phyloP scores from a whole-genome alignment of 1,140 invertebrate species.

The Acyrthosiphon pisum region DNA sequence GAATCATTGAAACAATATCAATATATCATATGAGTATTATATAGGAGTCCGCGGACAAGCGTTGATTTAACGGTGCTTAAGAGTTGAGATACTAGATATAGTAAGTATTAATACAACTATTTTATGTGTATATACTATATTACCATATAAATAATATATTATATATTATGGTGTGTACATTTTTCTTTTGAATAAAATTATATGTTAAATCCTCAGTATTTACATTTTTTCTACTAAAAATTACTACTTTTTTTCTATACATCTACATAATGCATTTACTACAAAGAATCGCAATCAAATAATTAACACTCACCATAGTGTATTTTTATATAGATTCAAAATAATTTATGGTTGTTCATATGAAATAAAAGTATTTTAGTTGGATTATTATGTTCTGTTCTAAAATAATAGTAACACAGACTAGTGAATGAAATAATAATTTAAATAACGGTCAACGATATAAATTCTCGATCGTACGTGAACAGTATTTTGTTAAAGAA shows the following conservation, averaged over 20 bases:
- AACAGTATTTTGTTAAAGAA: conserved; percentile 1
- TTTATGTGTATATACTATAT: too few species aligned
- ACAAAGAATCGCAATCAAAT: background rate
- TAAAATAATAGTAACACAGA: background rate
- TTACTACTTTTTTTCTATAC: background rate
- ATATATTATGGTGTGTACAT: background rate
- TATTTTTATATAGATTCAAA: background rate
- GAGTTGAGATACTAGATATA: too few species aligned
- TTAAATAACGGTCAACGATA: background rate
- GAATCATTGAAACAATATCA: too few species aligned
- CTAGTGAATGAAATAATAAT: background rate
- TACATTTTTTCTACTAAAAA: background rate
- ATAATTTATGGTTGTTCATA: background rate
- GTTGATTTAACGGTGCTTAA: too few species aligned
- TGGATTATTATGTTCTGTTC: background rate
- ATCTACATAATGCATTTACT: background rate
- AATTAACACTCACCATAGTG: background rate
- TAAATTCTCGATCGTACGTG: background rate
- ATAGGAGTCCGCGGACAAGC: too few species aligned
- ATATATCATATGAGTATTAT: too few species aligned
- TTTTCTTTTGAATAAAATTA: background rate
- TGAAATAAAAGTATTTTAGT: background rate
- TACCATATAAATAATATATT: too few species aligned
- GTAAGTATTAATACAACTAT: too few species aligned
- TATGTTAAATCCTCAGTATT: background rate